Evolutionary conservation across 2,113 vertebrate genomes (phyloP).

Genomic region (Gracilinanus agilis): DNA sequence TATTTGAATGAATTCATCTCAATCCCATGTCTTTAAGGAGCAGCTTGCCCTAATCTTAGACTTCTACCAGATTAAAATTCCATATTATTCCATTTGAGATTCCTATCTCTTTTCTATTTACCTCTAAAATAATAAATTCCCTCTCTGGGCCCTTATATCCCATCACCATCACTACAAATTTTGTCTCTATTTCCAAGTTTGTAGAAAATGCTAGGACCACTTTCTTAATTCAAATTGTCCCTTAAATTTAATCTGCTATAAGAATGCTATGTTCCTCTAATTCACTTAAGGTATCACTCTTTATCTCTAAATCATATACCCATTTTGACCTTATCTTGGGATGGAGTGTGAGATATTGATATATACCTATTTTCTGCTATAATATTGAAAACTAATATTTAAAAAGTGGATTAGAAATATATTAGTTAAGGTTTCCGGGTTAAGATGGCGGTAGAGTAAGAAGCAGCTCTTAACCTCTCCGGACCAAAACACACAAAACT

Average conservation of each 20-base stretch:
- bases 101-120: background rate
- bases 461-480: no score
- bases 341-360: no score
- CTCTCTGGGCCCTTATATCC: background rate
- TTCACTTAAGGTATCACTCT: no score
- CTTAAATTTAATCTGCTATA: background rate
- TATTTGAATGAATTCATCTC: background rate
- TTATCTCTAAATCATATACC: no score
- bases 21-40: background rate
- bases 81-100: background rate
- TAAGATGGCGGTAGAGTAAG: no score
- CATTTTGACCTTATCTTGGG: no score
- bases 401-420: no score
- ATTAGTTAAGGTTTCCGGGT: no score
- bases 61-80: background rate
- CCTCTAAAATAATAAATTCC: background rate
- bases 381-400: no score
- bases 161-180: background rate
- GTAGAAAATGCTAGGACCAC: background rate
- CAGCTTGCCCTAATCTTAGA: background rate
- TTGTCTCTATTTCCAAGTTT: background rate
- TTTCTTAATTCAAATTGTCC: background rate
- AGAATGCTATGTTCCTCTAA: no score
- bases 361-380: no score
- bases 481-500: no score